Conservation (phyloP, 2,113 vertebrate species). For the Hyperopisus bebe region DNA sequence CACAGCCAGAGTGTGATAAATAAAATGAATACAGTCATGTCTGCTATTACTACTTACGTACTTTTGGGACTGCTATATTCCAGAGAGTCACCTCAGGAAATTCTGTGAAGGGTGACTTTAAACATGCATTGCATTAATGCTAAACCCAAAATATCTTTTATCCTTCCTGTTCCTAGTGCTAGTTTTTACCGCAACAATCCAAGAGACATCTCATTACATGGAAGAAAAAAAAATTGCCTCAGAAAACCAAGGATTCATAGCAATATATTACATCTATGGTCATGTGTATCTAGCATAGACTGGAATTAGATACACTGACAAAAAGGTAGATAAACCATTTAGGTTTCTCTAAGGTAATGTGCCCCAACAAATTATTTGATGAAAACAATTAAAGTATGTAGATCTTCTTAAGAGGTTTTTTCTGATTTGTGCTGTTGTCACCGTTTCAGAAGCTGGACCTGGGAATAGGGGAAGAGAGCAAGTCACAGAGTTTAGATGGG, state of each 20-base stretch:
- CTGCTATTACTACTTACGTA: background rate
- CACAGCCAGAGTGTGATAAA: background rate
- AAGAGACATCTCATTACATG: background rate
- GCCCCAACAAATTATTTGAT: background rate
- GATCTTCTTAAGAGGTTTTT: background rate
- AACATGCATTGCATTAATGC: background rate
- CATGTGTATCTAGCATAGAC: background rate
- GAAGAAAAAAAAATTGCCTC: background rate
- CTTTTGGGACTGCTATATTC: background rate
- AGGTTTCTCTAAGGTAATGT: background rate
- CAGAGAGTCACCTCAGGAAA: background rate
- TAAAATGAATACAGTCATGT: background rate
- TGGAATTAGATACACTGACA: background rate
- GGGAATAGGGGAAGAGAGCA: background rate
- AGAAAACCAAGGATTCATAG: background rate
- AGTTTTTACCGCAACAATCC: background rate
- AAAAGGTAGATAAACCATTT: background rate
- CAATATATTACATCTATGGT: background rate
- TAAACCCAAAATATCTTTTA: background rate
- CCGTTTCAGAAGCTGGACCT: background rate
- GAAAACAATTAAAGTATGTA: background rate
- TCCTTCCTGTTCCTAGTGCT: background rate
- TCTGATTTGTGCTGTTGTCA: background rate
- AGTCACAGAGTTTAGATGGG: background rate
- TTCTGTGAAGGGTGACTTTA: background rate